Percentiles rank a stretch among this genome's conserved stretches.
phyloP scores from a whole-genome alignment of 53 echinoderm and acorn worm species.

The Echinometra lucunter region DNA sequence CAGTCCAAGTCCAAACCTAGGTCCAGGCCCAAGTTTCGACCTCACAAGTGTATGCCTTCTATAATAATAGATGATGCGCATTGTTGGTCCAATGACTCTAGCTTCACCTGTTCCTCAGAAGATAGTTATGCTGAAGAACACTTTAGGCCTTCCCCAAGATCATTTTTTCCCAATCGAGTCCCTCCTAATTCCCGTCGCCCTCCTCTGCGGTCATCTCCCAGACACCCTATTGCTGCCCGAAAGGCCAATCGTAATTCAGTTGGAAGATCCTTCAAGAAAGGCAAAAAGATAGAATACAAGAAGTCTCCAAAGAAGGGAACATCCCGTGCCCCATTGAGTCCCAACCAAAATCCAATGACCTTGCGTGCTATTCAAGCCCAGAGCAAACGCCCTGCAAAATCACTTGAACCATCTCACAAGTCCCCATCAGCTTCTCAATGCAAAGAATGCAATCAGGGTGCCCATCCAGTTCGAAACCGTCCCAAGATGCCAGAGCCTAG shows the following conservation, averaged over 20 bases:
- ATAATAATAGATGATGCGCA: conserved; percentile 52
- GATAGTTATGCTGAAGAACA: conserved; percentile 25
- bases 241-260: conserved; percentile 48
- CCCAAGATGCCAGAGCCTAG: conserved; percentile 25
- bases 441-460: conserved; percentile 3
- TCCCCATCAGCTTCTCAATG: conserved; percentile 25
- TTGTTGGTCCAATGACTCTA: conserved; percentile 43
- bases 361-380: neutral
- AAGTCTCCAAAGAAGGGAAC: conserved; percentile 39
- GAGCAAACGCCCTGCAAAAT: neutral
- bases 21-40: conserved; percentile 34
- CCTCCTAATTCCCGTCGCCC: conserved; percentile 40
- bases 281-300: conserved; percentile 24
- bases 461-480: neutral
- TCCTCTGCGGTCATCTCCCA: neutral
- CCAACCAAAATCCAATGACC: neutral
- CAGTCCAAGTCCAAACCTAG: conserved; percentile 31
- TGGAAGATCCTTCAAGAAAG: neutral
- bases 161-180: neutral
- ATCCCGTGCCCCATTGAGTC: neutral
- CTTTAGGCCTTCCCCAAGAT: neutral
- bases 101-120: conserved; percentile 43
- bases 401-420: neutral
- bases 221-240: conserved; percentile 35
- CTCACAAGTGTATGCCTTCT: conserved; percentile 18